Percentiles rank a stretch among this genome's conserved stretches.
Evolutionary conservation across 2,113 vertebrate species (phyloP).

Genomic region (Callionymus lyra): DNA sequence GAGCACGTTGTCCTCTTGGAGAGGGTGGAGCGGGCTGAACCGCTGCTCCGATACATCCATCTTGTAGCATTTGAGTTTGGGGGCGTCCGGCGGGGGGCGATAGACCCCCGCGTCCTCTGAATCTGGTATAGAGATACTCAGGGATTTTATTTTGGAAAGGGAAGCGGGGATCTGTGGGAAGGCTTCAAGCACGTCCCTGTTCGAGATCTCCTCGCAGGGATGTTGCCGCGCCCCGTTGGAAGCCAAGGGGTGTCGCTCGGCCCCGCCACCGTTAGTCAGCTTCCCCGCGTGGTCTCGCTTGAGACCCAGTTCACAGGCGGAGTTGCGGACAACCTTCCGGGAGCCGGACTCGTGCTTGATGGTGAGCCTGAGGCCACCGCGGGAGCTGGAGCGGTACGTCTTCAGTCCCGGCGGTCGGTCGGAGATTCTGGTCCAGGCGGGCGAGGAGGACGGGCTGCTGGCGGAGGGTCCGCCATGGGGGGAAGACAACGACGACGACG

Average conservation of each 20-base stretch:
- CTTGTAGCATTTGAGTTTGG: constrained; percentile 50
- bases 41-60: constrained; percentile 22
- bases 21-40: constrained; percentile 18
- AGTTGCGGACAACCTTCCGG: constrained; percentile 68
- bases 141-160: constrained; percentile 22
- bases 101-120: constrained; percentile 20
- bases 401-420: constrained; percentile 67
- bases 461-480: constrained; percentile 18
- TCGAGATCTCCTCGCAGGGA: constrained; percentile 11
- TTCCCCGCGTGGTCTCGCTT: constrained; percentile 54
- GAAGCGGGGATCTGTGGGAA: constrained; percentile 3
- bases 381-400: constrained; percentile 70
- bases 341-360: constrained; percentile 74
- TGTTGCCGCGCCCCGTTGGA: constrained; percentile 14
- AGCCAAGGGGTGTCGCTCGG: constrained; percentile 15
- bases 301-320: constrained; percentile 47
- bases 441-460: constrained; percentile 51
- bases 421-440: constrained; percentile 58
- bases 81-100: constrained; percentile 38
- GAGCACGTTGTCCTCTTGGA: constrained; percentile 65
- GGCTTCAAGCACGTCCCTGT: constrained; percentile 20
- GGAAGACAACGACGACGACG: constrained; percentile 36
- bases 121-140: constrained; percentile 14
- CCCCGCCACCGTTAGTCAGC: constrained; percentile 55
- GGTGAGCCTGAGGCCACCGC: constrained; percentile 68